Evolutionary conservation across 2,888 invertebrate genomes (phyloP), one percentile per base, ranked within the genome.

Genomic region (Diabrotica balteata): DNA sequence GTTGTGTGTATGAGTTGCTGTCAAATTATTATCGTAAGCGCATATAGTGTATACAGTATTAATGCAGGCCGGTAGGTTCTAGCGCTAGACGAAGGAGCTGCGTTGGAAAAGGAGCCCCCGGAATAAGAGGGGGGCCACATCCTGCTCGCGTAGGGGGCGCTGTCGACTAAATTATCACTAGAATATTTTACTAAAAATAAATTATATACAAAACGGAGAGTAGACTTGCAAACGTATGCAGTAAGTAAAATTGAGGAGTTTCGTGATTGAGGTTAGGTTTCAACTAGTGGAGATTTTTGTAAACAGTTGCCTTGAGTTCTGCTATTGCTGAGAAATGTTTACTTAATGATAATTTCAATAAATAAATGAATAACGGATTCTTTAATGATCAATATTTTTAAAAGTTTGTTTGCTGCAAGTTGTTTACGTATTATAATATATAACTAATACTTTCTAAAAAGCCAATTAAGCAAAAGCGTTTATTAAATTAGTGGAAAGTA

Each of bases 121-220:
- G 81, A 80, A 76, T 77, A 72, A 74, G 80, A 79, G 79, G 81
- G 83, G 82, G 81, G 81, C 80, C 74, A 68, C 73, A 71, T 76
- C 73, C 74, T 72, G 72, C 67, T 63, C 54, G 59, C 78, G 78
- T 79, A 78, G 81, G 80, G 80, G 80, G 80, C 81, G 79, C 80
- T 80, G 78, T 71, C 75, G 72, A 75, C 73, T 68, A 55, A 65
- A 66, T 22, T 45, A 57, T 57, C 55, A 17, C 11, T 57, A 7
- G 9, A 57, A 9, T 57, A 57, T 57, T 57, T 8, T 32, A 57
- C 55, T 57, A 45, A 57, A 57, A 57, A 57, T 57, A 57, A 57
- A 57, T 44, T 9, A 57, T 42, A 55, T 44, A 17, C 11, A 55
- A 45, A 55, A 45, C 44, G 7, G 11, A 8, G 8, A 44, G 43